Conservation (phyloP, 2,113 vertebrate species). For the Periophthalmus modestus region DNA sequence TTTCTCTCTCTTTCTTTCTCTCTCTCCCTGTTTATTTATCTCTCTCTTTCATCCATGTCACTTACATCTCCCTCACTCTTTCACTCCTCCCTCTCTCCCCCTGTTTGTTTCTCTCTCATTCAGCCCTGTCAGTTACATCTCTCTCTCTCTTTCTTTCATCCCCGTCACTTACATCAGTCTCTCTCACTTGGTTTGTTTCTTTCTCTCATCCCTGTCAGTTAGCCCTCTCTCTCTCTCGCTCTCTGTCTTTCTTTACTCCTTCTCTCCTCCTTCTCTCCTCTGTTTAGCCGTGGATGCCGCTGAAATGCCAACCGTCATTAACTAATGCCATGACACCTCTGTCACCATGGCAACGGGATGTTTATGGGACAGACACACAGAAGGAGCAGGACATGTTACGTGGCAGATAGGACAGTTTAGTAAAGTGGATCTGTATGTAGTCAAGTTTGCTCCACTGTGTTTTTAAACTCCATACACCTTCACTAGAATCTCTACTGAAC, state of each 20-base stretch:
- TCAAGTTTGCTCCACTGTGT: background rate
- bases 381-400: constrained; percentile 2
- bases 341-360: constrained; percentile 42
- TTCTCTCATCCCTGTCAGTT: constrained; percentile 17
- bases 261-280: constrained; percentile 3
- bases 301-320: constrained; percentile 71
- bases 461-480: too few species aligned
- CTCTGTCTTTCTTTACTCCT: constrained; percentile 16
- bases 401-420: constrained; percentile 3
- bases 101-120: background rate
- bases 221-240: constrained; percentile 16
- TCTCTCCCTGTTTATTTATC: too few species aligned
- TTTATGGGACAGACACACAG: constrained; percentile 9
- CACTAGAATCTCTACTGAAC: too few species aligned
- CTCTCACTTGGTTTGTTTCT: background rate
- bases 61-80: too few species aligned
- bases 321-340: constrained; percentile 67
- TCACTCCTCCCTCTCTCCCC: background rate
- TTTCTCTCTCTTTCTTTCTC: too few species aligned
- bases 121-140: too few species aligned
- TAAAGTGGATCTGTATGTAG: constrained; percentile 12
- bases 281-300: constrained; percentile 47
- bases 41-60: too few species aligned
- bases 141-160: too few species aligned
- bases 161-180: too few species aligned